Evolutionary conservation across 2,797 vertebrate species (phyloP), one percentile per base, ranked within the genome.

Genomic region (Loris lydekkerianus): DNA sequence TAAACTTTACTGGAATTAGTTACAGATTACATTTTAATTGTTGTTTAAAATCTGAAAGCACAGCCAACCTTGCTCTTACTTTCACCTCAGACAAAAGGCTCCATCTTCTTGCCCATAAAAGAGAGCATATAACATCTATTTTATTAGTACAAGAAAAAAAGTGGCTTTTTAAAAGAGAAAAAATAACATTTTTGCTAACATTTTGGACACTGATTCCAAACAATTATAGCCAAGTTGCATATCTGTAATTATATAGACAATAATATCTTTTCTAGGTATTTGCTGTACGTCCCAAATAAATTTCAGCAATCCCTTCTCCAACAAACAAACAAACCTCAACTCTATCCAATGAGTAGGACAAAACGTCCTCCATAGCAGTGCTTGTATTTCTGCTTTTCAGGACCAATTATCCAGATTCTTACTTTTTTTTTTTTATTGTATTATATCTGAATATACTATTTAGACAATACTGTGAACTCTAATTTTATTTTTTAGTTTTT

Each of bases 1-100:
- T 87, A 96, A 95, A 83, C 76, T 87, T 97, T 87, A 96, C 89
- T 65, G 27, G 94, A 94, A 96, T 97, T 94, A 95, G 72, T 89
- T 87, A 95, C 94, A 96, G 97, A 94, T 97, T 96, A 94, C 75
- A 53, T 95, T 91, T 97, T 96, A 95, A 97, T 97, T 93, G 70
- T 86, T 91, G 80, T 61, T 78, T 92, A 94, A 92, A 88, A 86
- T 77, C 63, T 78, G 89, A 96, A 67, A 94, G 72, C 83, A 34
- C 17, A 94, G 67, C 72, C 94, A 93, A 63, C 34, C 14, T 61
- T 67, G 15, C n/a, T 67, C 40, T 95, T 61, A 82, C 43, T 95
- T 95, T 63, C 61, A 93, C 49, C 31, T 34, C 34, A 85, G 75
- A 91, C 37, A 81, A 89, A 92, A 69, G 46, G 9, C 14, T 92